Base-by-base conservation (phyloP, 2,113 vertebrate genomes). In the Larimichthys polyactis region DNA sequence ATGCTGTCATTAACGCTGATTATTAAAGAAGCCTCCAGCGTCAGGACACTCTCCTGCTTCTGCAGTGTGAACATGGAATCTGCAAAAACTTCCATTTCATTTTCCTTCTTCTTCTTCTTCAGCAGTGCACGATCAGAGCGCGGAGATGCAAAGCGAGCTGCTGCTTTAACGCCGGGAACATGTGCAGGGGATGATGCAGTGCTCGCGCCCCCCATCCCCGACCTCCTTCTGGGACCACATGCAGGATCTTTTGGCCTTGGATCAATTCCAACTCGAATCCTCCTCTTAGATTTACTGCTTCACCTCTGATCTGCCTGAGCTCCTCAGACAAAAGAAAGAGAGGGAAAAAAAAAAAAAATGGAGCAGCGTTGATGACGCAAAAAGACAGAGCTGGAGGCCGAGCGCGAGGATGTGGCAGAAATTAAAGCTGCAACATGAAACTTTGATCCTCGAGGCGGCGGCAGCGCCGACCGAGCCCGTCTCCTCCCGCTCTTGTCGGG, bases 71-170 rank as follows among this genome's bases (percentile, higher is more conserved):
- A 19, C 12, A 44, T 44, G 32, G 19, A 66, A 66, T 20, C 75
- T 36, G 43, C 48, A 24, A 46, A 67, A 87, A 64, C 17, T 40
- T 72, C 54, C 22, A 62, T 43, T 27, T 5, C 2, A 27, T 69
- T 48, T 57, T 16, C 43, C 14, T 62, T 51, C 29, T 0, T n/a
- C 29, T 54, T 75, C 24, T 55, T 79, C 32, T 66, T 83, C 57
- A 71, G 77, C 75, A 44, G 74, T 62, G 82, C 89, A 77, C 88
- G 90, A 90, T 93, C 88, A 91, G 69, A 87, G 62, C 69, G 46
- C 24, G 24, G 29, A 12, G 20, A 76, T 44, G 75, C 65, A 86
- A 77, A 86, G 77, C 62, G 77, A 85, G 80, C 78, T 66, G 85
- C 85, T 88, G 79, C 77, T 85, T 80, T 87, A 87, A 79, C 58